Conservation (phyloP, 2,113 vertebrate genomes). For the Tamias sibiricus region DNA sequence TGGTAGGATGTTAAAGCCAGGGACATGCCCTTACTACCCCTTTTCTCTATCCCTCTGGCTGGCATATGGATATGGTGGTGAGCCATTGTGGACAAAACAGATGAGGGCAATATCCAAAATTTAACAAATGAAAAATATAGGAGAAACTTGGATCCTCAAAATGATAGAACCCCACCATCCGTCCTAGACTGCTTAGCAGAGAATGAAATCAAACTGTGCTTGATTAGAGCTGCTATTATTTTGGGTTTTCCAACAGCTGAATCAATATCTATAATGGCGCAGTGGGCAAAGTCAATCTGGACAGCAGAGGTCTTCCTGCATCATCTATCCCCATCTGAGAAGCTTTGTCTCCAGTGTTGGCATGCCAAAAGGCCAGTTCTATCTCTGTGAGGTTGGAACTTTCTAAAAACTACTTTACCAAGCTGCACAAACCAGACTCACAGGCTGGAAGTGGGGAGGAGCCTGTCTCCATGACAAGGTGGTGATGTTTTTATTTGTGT, state of each 20-base stretch:
- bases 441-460: slow-evolving; percentile 6
- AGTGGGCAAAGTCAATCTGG: background rate
- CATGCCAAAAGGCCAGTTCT: background rate
- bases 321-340: background rate
- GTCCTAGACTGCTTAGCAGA: background rate
- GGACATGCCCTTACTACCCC: background rate
- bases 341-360: background rate
- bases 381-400: background rate
- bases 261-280: background rate
- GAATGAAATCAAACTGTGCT: background rate
- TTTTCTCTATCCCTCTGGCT: background rate
- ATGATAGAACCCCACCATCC: background rate
- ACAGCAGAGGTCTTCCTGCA: background rate
- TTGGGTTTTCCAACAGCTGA: background rate
- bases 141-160: background rate
- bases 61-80: too few relatives aligned
- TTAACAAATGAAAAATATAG: slow-evolving; percentile 3
- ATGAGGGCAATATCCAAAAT: background rate
- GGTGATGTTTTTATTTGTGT: slow-evolving; percentile 65
- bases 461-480: slow-evolving; percentile 43
- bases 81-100: background rate
- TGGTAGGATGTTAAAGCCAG: background rate
- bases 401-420: background rate
- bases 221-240: background rate
- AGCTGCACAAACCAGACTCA: slow-evolving; percentile 46